Conservation (phyloP, 2,113 vertebrate species). For the Trichomycterus rosablanca region DNA sequence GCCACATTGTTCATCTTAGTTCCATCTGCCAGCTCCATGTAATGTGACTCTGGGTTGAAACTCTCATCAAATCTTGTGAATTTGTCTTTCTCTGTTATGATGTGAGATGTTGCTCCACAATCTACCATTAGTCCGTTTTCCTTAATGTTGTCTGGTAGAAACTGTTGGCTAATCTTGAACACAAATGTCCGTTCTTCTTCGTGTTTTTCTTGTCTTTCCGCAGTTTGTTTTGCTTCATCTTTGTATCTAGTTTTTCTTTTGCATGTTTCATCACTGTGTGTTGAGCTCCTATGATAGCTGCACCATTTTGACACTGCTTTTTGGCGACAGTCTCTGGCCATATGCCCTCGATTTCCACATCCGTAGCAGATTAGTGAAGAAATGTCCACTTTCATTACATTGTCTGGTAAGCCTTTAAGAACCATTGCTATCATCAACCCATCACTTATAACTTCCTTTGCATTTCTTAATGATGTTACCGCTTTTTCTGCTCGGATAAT, state of each 20-base stretch:
- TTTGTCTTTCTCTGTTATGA: background rate
- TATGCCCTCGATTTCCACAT: background rate
- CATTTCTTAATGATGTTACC: conserved; percentile 16
- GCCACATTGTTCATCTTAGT: background rate
- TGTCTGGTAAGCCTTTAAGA: conserved; percentile 10
- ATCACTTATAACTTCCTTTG: conserved; percentile 8
- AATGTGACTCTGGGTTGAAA: conserved; percentile 2
- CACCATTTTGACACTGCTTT: background rate
- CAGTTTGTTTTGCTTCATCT: background rate
- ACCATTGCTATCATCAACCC: background rate
- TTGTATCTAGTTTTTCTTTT: background rate
- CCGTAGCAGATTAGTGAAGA: background rate
- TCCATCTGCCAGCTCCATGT: conserved; percentile 13
- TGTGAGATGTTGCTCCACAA: conserved; percentile 10
- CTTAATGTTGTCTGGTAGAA: background rate
- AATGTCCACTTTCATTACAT: background rate
- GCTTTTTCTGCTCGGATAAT: conserved; percentile 21
- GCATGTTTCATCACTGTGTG: background rate
- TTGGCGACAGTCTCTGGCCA: background rate
- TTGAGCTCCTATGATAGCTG: background rate
- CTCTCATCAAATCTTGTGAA: conserved; percentile 8
- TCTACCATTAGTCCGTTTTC: conserved; percentile 8
- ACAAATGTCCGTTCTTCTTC: background rate
- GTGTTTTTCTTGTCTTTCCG: background rate
- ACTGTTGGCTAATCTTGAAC: background rate